Evolutionary conservation across 2,797 vertebrate genomes (phyloP).

Genomic region (Galagoides demidoff): DNA sequence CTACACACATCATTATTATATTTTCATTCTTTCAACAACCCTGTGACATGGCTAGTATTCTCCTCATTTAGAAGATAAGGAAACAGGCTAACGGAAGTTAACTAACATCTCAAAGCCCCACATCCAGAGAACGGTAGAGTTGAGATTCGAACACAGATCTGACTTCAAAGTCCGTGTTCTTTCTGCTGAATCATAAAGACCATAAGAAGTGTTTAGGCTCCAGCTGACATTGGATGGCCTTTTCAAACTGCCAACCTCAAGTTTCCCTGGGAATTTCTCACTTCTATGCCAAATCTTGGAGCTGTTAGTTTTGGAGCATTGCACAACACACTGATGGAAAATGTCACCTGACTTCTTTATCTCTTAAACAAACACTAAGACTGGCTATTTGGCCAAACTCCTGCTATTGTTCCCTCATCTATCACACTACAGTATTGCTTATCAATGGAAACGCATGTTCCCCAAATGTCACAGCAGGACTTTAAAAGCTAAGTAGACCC

Average conservation of each 20-base stretch:
- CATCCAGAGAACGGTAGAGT: neutral
- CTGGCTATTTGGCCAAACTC: constrained; percentile 60
- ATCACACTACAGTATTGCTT: constrained; percentile 55
- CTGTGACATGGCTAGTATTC: neutral
- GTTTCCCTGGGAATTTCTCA: constrained; percentile 11
- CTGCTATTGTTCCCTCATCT: constrained; percentile 48
- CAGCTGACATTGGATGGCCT: neutral
- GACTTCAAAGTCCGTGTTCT: neutral
- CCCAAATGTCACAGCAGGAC: constrained; percentile 27
- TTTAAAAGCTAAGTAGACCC: constrained; percentile 52
- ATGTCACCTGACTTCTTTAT: constrained; percentile 59
- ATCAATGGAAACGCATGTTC: constrained; percentile 63
- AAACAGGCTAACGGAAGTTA: neutral
- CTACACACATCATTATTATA: neutral
- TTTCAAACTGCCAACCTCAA: neutral
- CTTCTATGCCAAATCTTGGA: constrained; percentile 23
- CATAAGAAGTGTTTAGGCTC: neutral
- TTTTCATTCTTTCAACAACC: neutral
- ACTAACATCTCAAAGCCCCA: neutral
- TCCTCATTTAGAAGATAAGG: neutral
- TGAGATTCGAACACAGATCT: neutral
- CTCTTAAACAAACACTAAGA: constrained; percentile 50
- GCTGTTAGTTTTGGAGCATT: neutral
- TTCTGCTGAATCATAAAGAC: neutral
- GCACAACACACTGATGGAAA: constrained; percentile 26